Percentiles rank a stretch among this genome's conserved stretches.
Conservation (phyloP, 2,797 vertebrate species). For the Acanthurus leucopareius region DNA sequence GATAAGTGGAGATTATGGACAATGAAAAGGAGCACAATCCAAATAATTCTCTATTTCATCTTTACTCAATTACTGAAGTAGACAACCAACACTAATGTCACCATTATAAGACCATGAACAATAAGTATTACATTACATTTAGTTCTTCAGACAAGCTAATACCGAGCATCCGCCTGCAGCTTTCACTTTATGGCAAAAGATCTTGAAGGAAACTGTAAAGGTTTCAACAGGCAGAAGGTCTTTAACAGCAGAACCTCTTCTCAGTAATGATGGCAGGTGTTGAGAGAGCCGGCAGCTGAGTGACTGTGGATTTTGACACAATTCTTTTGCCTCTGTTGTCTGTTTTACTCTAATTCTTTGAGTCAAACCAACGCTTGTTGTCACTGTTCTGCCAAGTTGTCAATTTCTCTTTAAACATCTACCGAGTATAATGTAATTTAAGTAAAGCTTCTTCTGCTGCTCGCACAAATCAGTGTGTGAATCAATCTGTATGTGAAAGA, state of each 20-base stretch:
- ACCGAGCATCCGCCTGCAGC: constrained; percentile 2
- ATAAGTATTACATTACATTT: neutral
- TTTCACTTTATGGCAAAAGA: neutral
- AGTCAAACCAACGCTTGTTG: neutral
- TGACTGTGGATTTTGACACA: neutral
- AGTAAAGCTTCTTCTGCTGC: neutral
- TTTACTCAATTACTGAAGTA: neutral
- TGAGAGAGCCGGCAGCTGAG: constrained; percentile 4
- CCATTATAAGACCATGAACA: neutral
- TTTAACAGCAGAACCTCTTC: neutral
- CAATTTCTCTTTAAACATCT: neutral
- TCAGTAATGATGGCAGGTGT: constrained; percentile 19
- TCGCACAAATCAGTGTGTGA: constrained; percentile 32
- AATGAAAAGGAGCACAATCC: neutral
- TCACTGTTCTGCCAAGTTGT: neutral
- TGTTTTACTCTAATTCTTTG: neutral
- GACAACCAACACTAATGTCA: neutral
- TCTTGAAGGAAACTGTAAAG: constrained; percentile 21
- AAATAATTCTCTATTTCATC: neutral
- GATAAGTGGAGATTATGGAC: neutral
- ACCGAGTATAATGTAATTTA: constrained; percentile 7
- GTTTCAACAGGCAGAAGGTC: neutral
- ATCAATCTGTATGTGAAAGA: constrained; percentile 52
- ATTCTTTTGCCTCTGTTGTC: neutral
- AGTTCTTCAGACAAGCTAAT: neutral